Percentiles rank a stretch among this genome's conserved stretches.
phyloP scores from a whole-genome alignment of 2,888 invertebrate species.

The Apamea epomidion region DNA sequence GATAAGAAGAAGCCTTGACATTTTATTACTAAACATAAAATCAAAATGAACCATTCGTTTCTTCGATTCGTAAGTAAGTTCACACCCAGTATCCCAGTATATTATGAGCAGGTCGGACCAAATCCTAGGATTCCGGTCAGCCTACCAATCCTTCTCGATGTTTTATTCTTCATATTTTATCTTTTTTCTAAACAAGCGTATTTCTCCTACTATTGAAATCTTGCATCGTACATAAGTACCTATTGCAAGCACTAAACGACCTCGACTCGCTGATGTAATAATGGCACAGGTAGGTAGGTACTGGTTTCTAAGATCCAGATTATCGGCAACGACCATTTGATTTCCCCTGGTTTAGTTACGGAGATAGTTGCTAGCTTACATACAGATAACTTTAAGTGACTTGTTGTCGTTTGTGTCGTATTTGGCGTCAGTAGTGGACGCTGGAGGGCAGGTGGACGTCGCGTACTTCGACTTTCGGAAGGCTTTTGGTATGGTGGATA shows the following conservation, averaged over 20 bases:
- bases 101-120: neutral
- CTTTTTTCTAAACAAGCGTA: neutral
- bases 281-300: conserved; percentile 8
- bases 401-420: too few relatives aligned
- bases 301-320: conserved; percentile 47
- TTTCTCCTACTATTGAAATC: conserved; percentile 29
- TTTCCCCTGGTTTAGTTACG: conserved; percentile 12
- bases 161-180: neutral
- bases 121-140: neutral
- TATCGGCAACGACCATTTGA: conserved; percentile 18
- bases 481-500: too few relatives aligned
- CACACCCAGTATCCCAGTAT: too few relatives aligned
- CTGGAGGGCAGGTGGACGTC: too few relatives aligned
- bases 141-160: neutral
- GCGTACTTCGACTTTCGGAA: too few relatives aligned
- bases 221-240: neutral
- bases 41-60: conserved; percentile 18
- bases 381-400: too few relatives aligned
- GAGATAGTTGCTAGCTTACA: conserved; percentile 6
- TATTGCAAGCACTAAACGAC: conserved; percentile 35
- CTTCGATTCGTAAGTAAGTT: neutral
- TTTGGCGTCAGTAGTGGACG: too few relatives aligned
- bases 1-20: conserved; percentile 51
- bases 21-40: conserved; percentile 30
- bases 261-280: conserved; percentile 50